Evolutionary conservation across 2,797 vertebrate genomes (phyloP), one percentile per base, ranked within the genome.

Genomic region (Hybognathus amarus): DNA sequence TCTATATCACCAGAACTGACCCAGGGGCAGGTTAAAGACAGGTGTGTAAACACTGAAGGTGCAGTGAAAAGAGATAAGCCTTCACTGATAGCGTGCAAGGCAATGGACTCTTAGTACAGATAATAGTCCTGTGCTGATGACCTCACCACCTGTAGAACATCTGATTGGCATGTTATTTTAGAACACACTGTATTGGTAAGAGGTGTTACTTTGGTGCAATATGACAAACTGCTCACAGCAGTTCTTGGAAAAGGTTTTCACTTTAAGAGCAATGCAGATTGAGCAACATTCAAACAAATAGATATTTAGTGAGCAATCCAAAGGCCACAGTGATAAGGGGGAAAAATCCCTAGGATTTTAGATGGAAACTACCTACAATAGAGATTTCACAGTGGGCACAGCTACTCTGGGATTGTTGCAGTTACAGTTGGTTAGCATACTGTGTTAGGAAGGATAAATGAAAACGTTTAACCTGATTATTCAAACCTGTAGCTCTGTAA

Each of bases 1-100:
- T 63, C 71, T 70, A 50, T 84, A 80, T 89, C 78, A 56, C 42
- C 59, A 36, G 20, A 54, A 47, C 67, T 78, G 84, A 77, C 79
- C 82, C 54, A 18, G 42, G 83, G 83, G 73, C 83, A 66, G 73
- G 45, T 71, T 69, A 81, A 85, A 85, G 68, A 85, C 87, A 86
- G 85, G 87, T 89, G 84, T 76, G 84, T 79, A 87, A 87, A 88
- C 84, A 87, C 64, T 67, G 70, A 61, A 87, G 70, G 82, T 78
- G 74, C 59, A 86, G 63, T 80, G 40, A 83, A 75, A 73, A 76
- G 40, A 79, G 83, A 87, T 88, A 86, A 87, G 83, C 27, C 24
- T 75, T 36, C 5, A 36, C 64, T 47, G 80, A 82, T 74, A 83
- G 50, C 24, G 33, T 30, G 47, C 10, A 36, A 67, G 50, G 71